phyloP scores from a whole-genome alignment of 2,113 vertebrate genomes.

The Pristiophorus japonicus region DNA sequence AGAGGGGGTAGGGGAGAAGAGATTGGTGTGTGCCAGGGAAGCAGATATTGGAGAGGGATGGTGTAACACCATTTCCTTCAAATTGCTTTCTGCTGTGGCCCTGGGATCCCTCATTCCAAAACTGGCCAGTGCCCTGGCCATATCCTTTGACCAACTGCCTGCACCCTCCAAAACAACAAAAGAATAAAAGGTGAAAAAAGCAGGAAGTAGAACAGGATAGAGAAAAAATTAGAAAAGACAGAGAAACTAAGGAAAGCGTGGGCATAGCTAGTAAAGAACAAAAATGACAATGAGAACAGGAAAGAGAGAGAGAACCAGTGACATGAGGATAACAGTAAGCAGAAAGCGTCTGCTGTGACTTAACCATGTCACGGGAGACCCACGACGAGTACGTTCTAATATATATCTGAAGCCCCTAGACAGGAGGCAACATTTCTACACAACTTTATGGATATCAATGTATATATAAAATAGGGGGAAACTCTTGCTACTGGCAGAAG shows the following conservation, averaged over 20 bases:
- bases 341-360: not conserved
- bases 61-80: not conserved
- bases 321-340: not conserved
- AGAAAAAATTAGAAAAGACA: not conserved
- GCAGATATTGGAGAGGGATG: not conserved
- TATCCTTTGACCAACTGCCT: not conserved
- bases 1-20: not conserved
- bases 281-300: not conserved
- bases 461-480: not conserved
- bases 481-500: not conserved
- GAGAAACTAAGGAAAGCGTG: not conserved
- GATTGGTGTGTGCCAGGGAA: not conserved
- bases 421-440: not conserved
- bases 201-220: not conserved
- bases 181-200: not conserved
- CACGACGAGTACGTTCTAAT: not conserved
- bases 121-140: not conserved
- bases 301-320: not conserved
- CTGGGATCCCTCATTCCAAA: not conserved
- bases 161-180: not conserved
- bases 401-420: not conserved
- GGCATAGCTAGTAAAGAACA: too few species aligned
- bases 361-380: not conserved
- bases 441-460: not conserved
- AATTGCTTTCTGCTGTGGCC: not conserved